A percentile compares a stretch with the other conserved stretches of the same genome.
Evolutionary conservation across 1,140 invertebrate genomes (phyloP).

Genomic region (Varroa destructor): DNA sequence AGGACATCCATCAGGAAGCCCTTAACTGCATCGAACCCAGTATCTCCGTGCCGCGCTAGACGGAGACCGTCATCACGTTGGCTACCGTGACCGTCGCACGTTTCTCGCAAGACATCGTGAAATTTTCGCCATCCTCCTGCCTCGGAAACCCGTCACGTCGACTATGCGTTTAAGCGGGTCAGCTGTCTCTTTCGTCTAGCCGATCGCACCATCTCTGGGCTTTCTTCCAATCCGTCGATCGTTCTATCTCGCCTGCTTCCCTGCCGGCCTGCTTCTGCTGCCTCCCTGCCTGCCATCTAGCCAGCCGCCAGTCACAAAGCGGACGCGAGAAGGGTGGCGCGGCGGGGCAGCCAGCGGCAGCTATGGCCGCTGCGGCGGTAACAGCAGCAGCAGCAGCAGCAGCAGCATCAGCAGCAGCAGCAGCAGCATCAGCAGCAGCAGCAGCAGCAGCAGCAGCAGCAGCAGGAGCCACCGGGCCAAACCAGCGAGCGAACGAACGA

Average conservation of each 20-base stretch:
- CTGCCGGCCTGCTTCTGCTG: no score
- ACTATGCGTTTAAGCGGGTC: constrained; percentile 25
- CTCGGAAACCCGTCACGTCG: not conserved
- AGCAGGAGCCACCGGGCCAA: not conserved
- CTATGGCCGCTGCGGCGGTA: not conserved
- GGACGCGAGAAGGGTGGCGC: constrained; percentile 27
- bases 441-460: not conserved
- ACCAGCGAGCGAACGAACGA: not conserved
- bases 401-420: not conserved
- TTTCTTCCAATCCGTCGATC: constrained; percentile 28
- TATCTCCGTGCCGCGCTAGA: not conserved
- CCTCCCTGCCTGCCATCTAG: no score
- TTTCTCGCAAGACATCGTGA: no score
- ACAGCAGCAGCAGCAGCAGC: not conserved
- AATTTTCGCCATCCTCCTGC: no score
- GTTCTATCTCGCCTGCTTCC: constrained; percentile 13
- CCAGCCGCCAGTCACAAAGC: constrained; percentile 27
- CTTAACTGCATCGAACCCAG: constrained; percentile 1
- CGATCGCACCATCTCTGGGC: constrained; percentile 24
- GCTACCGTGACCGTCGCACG: no score
- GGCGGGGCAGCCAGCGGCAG: constrained; percentile 2
- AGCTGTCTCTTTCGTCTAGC: constrained; percentile 26
- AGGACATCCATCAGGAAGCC: constrained; percentile 28
- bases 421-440: not conserved
- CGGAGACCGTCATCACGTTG: not conserved